Evolutionary conservation across 2,113 vertebrate genomes (phyloP).

Genomic region (Sylvilagus bachmani): DNA sequence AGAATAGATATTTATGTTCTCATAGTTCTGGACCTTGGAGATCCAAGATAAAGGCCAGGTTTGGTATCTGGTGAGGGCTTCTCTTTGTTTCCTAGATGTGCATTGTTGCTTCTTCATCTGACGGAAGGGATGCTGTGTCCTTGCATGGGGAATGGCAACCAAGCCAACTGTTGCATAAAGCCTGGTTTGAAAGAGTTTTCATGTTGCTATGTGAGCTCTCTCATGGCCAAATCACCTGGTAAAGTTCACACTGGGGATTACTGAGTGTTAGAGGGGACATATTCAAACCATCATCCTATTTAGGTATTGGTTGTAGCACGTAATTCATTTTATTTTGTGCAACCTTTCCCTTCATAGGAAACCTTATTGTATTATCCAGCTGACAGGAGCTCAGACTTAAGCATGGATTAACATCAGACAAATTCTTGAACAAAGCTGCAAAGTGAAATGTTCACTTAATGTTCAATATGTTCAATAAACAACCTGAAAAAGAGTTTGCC

Average conservation of each 20-base stretch:
- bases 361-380: neutral
- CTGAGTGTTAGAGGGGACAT: neutral
- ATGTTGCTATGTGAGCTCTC: neutral
- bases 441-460: accelerated
- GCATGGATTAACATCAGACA: neutral
- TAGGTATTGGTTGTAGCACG: neutral
- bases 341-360: neutral
- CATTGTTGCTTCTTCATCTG: neutral
- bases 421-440: neutral
- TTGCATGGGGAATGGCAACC: no score
- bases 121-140: neutral
- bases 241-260: neutral
- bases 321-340: neutral
- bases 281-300: neutral
- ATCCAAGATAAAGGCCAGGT: no score
- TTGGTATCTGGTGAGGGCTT: neutral
- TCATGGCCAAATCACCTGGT: neutral
- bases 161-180: neutral
- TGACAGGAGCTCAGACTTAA: neutral
- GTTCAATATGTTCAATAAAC: neutral
- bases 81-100: neutral
- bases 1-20: neutral
- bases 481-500: neutral
- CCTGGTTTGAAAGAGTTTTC: neutral
- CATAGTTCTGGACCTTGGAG: neutral